Percentiles rank a stretch among this genome's conserved stretches.
Conservation (phyloP, 2,797 vertebrate species). For the Eulemur rubriventer region DNA sequence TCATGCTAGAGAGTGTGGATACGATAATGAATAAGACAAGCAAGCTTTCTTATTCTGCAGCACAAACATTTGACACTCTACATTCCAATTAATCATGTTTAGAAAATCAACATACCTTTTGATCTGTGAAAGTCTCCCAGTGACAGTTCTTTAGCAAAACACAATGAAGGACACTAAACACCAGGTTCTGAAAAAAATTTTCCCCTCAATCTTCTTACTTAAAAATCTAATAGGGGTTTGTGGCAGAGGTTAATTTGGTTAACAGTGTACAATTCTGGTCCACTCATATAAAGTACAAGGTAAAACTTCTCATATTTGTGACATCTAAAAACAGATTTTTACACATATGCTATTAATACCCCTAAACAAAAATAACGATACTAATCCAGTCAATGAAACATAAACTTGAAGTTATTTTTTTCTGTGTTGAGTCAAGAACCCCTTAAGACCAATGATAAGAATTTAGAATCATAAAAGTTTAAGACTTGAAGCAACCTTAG, state of each 20-base stretch:
- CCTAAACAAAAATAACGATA: background rate
- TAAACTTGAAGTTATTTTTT: background rate
- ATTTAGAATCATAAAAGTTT: background rate
- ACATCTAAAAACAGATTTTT: background rate
- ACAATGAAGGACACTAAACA: background rate
- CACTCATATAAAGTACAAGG: background rate
- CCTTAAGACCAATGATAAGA: background rate
- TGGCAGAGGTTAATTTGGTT: background rate
- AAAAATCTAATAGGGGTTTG: background rate
- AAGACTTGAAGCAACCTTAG: background rate
- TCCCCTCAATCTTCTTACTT: background rate
- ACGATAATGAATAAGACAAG: background rate
- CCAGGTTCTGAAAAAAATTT: background rate
- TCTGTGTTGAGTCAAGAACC: background rate
- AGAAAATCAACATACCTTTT: conserved; percentile 17
- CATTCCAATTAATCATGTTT: background rate
- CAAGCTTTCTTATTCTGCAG: background rate
- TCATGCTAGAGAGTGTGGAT: background rate
- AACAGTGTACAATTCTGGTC: background rate
- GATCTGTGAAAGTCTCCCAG: background rate
- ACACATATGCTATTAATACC: background rate
- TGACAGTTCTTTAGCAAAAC: background rate
- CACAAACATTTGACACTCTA: background rate
- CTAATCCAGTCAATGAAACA: background rate
- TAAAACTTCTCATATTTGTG: background rate